phyloP scores from a whole-genome alignment of 2,888 invertebrate species.

The Allygus modestus region DNA sequence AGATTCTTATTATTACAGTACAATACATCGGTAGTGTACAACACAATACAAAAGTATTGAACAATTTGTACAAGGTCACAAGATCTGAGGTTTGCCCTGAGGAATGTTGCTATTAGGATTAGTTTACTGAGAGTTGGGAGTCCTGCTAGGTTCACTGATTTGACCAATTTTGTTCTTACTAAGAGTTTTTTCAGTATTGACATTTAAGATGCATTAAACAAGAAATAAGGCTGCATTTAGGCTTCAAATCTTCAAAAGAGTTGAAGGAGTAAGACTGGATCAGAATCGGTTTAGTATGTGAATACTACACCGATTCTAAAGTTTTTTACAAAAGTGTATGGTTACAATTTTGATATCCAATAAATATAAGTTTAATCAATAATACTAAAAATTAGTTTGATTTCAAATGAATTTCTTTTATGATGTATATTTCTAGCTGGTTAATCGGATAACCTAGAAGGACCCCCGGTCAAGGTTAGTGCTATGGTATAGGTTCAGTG shows the following conservation, averaged over 20 bases:
- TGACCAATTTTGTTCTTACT: not conserved
- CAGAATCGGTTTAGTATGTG: not conserved
- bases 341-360: too few relatives aligned
- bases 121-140: not conserved
- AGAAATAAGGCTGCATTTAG: too few relatives aligned
- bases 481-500: constrained; percentile 51
- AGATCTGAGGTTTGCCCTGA: constrained; percentile 54
- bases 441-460: constrained; percentile 24
- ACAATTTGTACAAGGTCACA: constrained; percentile 50
- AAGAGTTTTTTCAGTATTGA: too few relatives aligned
- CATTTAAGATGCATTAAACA: too few relatives aligned
- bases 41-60: constrained; percentile 41
- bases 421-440: too few relatives aligned
- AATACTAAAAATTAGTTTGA: too few relatives aligned
- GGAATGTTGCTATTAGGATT: constrained; percentile 49
- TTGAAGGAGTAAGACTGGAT: not conserved
- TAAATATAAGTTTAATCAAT: too few relatives aligned
- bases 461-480: constrained; percentile 17
- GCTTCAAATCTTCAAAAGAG: too few relatives aligned
- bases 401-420: too few relatives aligned
- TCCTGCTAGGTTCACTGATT: not conserved
- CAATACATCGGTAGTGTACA: constrained; percentile 51
- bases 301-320: not conserved
- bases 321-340: too few relatives aligned
- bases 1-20: constrained; percentile 53